Evolutionary conservation across 1,140 invertebrate species (phyloP), one percentile per base, ranked within the genome.

Genomic region (Drosophila takahashii): DNA sequence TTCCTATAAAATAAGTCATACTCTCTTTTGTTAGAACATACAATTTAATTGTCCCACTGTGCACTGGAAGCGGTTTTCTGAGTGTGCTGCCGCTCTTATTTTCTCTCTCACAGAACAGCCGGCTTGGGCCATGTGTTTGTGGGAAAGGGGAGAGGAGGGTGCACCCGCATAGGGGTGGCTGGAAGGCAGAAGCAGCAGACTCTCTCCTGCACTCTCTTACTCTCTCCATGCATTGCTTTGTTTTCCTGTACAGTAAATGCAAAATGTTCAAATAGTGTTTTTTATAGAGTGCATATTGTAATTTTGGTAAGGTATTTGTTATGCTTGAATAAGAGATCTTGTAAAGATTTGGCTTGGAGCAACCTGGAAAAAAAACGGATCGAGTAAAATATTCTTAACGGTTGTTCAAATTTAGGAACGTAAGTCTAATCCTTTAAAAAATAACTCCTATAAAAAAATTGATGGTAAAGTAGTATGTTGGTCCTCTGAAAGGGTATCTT

Each of bases 201-300:
- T 60, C 37, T 53, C 44, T 32, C 39, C 34, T 44, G 62, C 34
- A 54, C 54, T 62, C 45, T 81, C 54, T 58, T 22, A 29, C 37
- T 36, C 27, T 61, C 29, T 58, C 37, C 66, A 44, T 62, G 57
- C 32, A 62, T 62, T 47, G 60, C 64, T 66, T 57, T 56, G 66
- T 62, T 78, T 59, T 71, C 48, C 64, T 87, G 84, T 87, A 89
- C 83, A 87, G 84, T 87, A 86, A 87, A 75, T 87, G 83, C 83
- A 78, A 86, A 86, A 86, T 81, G 81, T 51, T 59, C 47, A 48
- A 48, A 60, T 75, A 27, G 48, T 71, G 36, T 50, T 60, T 37
- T 73, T 50, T 36, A 11, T 27, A 54, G 18, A 54, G 15, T n/a
- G 22, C 15, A 27, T 50, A 50, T 16, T 50, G 27, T 27, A 57